Percentiles rank a stretch among this genome's conserved stretches.
phyloP scores from a whole-genome alignment of 2,797 vertebrate genomes.

The Brotula barbata region DNA sequence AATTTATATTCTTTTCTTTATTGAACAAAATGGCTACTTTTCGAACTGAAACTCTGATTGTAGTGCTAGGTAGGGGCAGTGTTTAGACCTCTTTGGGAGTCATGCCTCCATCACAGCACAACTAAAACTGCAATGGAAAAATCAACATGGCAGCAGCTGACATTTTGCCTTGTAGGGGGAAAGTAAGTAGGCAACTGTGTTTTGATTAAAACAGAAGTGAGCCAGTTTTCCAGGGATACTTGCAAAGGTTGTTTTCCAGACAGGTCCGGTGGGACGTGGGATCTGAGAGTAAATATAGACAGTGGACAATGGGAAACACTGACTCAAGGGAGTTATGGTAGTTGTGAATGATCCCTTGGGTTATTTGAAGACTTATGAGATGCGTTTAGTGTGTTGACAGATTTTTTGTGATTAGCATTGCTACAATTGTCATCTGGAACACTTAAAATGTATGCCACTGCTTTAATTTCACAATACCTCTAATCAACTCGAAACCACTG shows the following conservation, averaged over 20 bases:
- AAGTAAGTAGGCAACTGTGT: conserved; percentile 21
- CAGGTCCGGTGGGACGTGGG: conserved; percentile 36
- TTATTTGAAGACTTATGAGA: conserved; percentile 6
- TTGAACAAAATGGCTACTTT: too few species aligned
- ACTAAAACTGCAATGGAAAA: conserved; percentile 23
- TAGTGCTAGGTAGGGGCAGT: too few species aligned
- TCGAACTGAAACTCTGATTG: too few species aligned
- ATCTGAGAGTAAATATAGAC: conserved; percentile 31
- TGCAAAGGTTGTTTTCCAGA: conserved; percentile 50
- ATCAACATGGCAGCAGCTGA: conserved; percentile 27
- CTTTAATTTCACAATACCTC: too few species aligned
- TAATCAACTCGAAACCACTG: too few species aligned
- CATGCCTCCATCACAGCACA: conserved; percentile 4
- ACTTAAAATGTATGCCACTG: not conserved
- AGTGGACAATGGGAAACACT: conserved; percentile 25
- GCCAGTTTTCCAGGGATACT: conserved; percentile 56
- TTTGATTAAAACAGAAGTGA: conserved; percentile 55
- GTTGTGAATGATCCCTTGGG: conserved; percentile 13
- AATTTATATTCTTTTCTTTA: too few species aligned
- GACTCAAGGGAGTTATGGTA: conserved; percentile 28
- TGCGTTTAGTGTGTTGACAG: not conserved
- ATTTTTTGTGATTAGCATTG: not conserved
- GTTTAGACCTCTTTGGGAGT: conserved; percentile 2
- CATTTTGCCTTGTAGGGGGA: conserved; percentile 36
- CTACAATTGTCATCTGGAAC: not conserved